Conservation (phyloP, 2,888 invertebrate species). For the Agrotis segetum region DNA sequence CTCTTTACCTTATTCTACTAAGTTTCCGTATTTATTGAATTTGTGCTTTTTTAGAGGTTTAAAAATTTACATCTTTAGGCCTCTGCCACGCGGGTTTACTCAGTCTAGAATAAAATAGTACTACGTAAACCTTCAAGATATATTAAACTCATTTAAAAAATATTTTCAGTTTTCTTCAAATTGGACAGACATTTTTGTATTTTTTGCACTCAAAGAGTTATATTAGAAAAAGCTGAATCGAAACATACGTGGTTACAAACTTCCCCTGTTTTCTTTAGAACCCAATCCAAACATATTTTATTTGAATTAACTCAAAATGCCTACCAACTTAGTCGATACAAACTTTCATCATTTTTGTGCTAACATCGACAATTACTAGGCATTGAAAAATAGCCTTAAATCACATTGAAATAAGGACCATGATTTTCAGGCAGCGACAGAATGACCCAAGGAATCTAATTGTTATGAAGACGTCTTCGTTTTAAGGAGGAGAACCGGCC, state of each 20-base stretch:
- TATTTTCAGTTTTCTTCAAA: background rate
- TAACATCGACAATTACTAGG: constrained; percentile 13
- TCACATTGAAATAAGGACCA: constrained; percentile 29
- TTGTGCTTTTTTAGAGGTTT: background rate
- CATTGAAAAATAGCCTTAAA: constrained; percentile 15
- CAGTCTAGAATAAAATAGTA: background rate
- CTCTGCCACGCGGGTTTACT: background rate
- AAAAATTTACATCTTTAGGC: no score
- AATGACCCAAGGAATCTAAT: constrained; percentile 58
- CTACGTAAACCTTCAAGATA: background rate
- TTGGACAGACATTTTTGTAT: background rate
- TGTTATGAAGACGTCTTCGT: constrained; percentile 89
- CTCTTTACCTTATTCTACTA: constrained; percentile 13
- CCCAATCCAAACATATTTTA: background rate
- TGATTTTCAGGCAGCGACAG: constrained; percentile 49
- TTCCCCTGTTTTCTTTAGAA: background rate
- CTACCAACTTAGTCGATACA: constrained; percentile 15
- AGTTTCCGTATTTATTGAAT: background rate
- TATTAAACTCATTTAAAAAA: background rate
- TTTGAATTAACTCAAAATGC: constrained; percentile 18
- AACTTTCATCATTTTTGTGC: constrained; percentile 18
- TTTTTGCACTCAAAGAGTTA: background rate
- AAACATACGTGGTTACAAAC: background rate
- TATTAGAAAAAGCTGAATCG: background rate
- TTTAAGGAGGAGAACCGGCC: constrained; percentile 94